Evolutionary conservation across 2,113 vertebrate genomes (phyloP).

Genomic region (Cyprichromis sp.): DNA sequence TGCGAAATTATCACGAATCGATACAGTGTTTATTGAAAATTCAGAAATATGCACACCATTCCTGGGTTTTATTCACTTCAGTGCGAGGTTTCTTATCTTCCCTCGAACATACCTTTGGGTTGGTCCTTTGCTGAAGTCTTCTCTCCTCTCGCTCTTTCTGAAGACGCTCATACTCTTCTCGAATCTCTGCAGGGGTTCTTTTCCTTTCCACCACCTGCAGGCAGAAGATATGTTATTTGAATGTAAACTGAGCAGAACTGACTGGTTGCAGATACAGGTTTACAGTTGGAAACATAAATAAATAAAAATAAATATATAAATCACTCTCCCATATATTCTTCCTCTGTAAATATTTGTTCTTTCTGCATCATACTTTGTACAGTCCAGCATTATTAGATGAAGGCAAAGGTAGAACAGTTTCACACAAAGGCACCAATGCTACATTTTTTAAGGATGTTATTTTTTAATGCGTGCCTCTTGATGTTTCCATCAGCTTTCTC

Average conservation of each 20-base stretch:
- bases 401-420: background rate
- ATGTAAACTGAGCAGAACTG: background rate
- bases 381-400: background rate
- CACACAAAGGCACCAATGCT: background rate
- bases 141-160: constrained; percentile 92
- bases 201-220: constrained; percentile 90
- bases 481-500: background rate
- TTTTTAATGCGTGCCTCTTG: background rate
- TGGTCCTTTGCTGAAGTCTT: constrained; percentile 91
- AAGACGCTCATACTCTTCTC: constrained; percentile 93
- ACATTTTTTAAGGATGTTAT: background rate
- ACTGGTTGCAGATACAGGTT: background rate
- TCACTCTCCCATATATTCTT: background rate
- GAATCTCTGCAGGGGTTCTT: constrained; percentile 89
- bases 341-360: background rate
- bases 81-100: background rate
- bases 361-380: background rate
- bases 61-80: background rate
- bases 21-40: background rate
- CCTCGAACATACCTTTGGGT: constrained; percentile 83
- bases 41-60: background rate
- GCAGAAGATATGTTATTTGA: background rate
- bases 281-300: background rate
- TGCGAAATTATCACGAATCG: constrained; percentile 32
- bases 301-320: background rate